Conservation (phyloP, 2,797 vertebrate genomes). For the Phoxinus dragarum region DNA sequence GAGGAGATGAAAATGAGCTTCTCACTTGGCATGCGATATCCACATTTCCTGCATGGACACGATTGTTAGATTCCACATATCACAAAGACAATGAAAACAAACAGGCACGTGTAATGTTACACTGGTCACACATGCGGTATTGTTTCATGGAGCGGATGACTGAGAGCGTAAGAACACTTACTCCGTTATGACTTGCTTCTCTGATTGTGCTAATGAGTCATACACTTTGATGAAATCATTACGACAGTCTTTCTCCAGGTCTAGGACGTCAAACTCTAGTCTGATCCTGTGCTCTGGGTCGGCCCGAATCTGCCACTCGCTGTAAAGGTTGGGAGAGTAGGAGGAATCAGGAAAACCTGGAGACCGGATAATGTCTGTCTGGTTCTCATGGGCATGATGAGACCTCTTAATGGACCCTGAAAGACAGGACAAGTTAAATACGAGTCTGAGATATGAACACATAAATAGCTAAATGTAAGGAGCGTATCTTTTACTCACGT, state of each 20-base stretch:
- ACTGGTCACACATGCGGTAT: not conserved
- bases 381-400: slow-evolving; percentile 70
- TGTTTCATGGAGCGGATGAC: not conserved
- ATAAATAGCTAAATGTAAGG: not conserved
- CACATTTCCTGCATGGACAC: slow-evolving; percentile 83
- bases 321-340: slow-evolving; percentile 79
- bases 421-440: not conserved
- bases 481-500: slow-evolving; percentile 62
- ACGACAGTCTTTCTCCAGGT: slow-evolving; percentile 78
- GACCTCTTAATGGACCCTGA: slow-evolving; percentile 76
- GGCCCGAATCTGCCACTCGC: slow-evolving; percentile 86
- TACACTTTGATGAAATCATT: slow-evolving; percentile 89
- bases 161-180: slow-evolving; percentile 67
- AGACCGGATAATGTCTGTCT: slow-evolving; percentile 75
- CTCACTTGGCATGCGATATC: slow-evolving; percentile 78
- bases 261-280: slow-evolving; percentile 87
- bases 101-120: not conserved
- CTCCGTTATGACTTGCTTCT: slow-evolving; percentile 80
- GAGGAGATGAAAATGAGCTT: slow-evolving; percentile 90
- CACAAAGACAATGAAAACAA: not conserved
- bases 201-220: slow-evolving; percentile 85
- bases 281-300: slow-evolving; percentile 79
- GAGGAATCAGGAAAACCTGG: slow-evolving; percentile 87
- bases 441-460: not conserved
- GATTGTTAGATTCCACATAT: slow-evolving; percentile 6